phyloP scores from a whole-genome alignment of 2,113 vertebrate genomes.

The Indri indri region DNA sequence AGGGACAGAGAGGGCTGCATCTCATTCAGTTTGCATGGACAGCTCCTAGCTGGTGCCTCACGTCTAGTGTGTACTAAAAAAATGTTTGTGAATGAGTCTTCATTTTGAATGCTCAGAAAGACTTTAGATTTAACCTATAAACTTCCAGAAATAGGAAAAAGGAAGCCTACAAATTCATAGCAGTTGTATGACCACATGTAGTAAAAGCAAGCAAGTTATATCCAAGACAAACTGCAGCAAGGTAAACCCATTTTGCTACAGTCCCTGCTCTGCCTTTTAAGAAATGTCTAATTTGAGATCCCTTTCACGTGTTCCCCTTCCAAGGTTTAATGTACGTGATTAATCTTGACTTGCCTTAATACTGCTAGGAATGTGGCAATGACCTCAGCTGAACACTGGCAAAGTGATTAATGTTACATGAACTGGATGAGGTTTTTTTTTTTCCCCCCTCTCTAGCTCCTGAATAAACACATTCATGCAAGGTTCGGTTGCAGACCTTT shows the following conservation, averaged over 20 bases:
- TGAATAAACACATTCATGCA: constrained; percentile 88
- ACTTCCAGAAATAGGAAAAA: constrained; percentile 48
- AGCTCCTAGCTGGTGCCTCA: not conserved
- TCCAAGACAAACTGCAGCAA: constrained; percentile 71
- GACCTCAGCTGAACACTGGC: constrained; percentile 87
- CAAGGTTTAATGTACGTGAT: constrained; percentile 86
- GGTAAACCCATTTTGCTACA: constrained; percentile 78
- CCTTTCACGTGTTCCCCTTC: constrained; percentile 83
- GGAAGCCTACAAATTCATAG: constrained; percentile 4
- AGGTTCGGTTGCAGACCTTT: constrained; percentile 87
- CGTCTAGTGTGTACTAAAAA: not conserved
- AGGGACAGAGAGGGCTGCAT: not conserved
- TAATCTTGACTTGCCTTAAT: constrained; percentile 88
- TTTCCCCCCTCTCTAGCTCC: constrained; percentile 76
- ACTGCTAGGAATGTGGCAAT: constrained; percentile 87
- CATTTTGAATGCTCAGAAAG: not conserved
- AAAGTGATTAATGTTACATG: constrained; percentile 89
- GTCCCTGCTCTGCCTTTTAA: constrained; percentile 75
- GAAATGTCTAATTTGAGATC: constrained; percentile 85
- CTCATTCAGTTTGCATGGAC: not conserved
- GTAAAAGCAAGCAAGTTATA: constrained; percentile 44
- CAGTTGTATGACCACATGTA: constrained; percentile 18
- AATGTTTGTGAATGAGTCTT: not conserved
- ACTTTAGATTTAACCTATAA: constrained; percentile 56
- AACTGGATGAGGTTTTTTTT: constrained; percentile 73